Base-by-base conservation (phyloP, 2,797 vertebrate genomes). In the Acropternis orthonyx region DNA sequence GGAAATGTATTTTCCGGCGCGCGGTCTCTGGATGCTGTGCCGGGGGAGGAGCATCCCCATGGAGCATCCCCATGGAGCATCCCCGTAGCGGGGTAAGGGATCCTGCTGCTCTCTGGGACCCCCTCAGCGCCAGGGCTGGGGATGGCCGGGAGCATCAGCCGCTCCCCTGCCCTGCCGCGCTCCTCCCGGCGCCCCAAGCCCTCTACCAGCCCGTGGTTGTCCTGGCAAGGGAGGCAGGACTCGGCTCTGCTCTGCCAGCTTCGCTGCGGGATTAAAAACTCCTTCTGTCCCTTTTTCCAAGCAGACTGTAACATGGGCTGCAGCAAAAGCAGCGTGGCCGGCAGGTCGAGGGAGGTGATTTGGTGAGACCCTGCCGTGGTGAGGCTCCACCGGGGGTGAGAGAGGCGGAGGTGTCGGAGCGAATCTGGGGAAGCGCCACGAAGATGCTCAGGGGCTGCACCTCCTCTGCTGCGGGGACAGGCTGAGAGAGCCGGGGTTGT, bases 1-100 rank as follows among this genome's bases (percentile, higher is more conserved):
- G 95, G 95, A 92, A 69, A 5, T 88, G 86, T 85, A 76, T 93
- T 95, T 73, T 23, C 0, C 3, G 1, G 0, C 0, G 0, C 0
- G 5, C 0, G 8, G 27, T 8, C 18, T 0, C 2, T 10, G 3
- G 13, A 3, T 44, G 9, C 2, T 3, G 2, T 5, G 14, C 4
- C 1, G 14, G 9, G 23, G 22, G 10, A 34, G 15, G 18, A 12
- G 51, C 16, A 8, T 20, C 11, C 51, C 49, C 49, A 5, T 14
- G 46, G 44, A 46, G 12, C 37, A 37, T 37, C 37, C 37, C 37
- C 15, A 46, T 6, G 46, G 44, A 46, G 12, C 37, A 37, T 37
- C 37, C 37, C 37, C 15, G 4, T 28, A 58, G 7, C 2, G 3
- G 5, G 6, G 1, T 24, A 5, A 14, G 23, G 39, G 8, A 36